A percentile compares a stretch with the other conserved stretches of the same genome.
Conservation (phyloP, 2,888 invertebrate species). For the Nowickia ferox region DNA sequence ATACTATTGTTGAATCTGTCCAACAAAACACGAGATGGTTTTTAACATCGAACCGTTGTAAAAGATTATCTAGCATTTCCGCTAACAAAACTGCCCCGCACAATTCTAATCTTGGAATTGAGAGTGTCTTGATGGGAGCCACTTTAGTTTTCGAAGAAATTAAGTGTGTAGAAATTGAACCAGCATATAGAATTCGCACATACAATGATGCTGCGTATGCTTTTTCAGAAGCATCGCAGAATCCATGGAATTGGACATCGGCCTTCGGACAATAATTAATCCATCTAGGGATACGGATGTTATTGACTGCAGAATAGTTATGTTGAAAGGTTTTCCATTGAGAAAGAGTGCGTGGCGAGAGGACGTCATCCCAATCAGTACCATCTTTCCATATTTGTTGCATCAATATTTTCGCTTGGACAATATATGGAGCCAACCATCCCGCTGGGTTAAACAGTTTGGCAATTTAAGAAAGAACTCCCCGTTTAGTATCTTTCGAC, state of each 20-base stretch:
- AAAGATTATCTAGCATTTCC: conserved; percentile 8
- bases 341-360: neutral
- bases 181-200: neutral
- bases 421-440: neutral
- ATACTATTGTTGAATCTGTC: conserved; percentile 32
- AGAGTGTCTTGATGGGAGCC: conserved; percentile 6
- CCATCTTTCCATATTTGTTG: conserved; percentile 19
- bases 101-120: conserved; percentile 24
- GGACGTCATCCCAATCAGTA: neutral
- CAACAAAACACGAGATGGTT: neutral
- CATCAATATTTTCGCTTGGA: neutral
- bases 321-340: neutral
- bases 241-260: neutral
- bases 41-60: neutral
- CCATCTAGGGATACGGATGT: conserved; percentile 1
- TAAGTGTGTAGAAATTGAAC: neutral
- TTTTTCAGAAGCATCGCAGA: neutral
- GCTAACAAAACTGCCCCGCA: conserved; percentile 34
- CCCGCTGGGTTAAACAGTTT: neutral
- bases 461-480: conserved; percentile 1
- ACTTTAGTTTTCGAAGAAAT: too few relatives aligned
- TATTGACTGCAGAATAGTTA: neutral
- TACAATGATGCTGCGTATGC: neutral
- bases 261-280: neutral
- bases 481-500: neutral